Conservation (phyloP, 2,113 vertebrate species). For the Sialia sialis region DNA sequence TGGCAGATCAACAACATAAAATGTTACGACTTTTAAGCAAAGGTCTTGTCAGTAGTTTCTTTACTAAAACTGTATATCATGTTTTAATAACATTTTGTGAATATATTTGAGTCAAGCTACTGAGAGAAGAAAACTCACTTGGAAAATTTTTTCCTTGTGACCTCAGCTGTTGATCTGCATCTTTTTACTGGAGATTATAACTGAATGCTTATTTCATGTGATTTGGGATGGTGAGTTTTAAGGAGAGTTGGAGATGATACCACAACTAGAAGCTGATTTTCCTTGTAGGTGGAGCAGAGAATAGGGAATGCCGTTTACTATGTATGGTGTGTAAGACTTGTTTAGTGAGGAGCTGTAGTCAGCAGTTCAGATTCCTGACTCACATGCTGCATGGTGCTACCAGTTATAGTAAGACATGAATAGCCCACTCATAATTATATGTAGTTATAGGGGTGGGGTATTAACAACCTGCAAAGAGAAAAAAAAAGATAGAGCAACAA, state of each 20-base stretch:
- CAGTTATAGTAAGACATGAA: conserved; percentile 30
- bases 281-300: conserved; percentile 12
- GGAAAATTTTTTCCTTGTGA: conserved; percentile 24
- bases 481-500: conserved; percentile 47
- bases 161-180: conserved; percentile 11
- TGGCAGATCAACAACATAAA: conserved; percentile 49
- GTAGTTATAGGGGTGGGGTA: conserved; percentile 18
- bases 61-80: conserved; percentile 59
- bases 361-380: conserved; percentile 49
- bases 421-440: conserved; percentile 26
- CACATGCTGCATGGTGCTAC: conserved; percentile 4
- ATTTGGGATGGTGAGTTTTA: not conserved
- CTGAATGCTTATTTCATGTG: not conserved
- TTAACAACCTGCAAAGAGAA: conserved; percentile 20
- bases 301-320: conserved; percentile 1
- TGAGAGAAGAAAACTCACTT: not conserved
- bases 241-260: conserved; percentile 3
- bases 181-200: not conserved
- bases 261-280: conserved; percentile 36
- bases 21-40: conserved; percentile 57
- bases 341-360: conserved; percentile 41
- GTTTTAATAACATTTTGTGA: conserved; percentile 55
- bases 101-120: conserved; percentile 34
- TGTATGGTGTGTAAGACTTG: not conserved
- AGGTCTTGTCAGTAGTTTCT: conserved; percentile 38